A percentile compares a stretch with the other conserved stretches of the same genome.
Evolutionary conservation across 2,888 invertebrate species (phyloP).

Genomic region (Drosophila macrospina): DNA sequence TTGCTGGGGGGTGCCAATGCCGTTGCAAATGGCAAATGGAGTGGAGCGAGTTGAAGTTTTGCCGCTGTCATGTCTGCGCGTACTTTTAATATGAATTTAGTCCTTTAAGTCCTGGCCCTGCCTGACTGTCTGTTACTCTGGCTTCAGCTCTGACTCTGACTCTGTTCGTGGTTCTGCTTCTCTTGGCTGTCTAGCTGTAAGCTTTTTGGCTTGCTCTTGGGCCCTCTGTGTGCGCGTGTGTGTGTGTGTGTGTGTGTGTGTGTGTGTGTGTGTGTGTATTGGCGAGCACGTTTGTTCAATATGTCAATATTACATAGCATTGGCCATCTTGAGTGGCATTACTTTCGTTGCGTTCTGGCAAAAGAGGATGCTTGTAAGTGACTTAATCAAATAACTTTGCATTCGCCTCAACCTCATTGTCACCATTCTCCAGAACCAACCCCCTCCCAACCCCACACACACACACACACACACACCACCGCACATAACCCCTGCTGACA

Average conservation of each 20-base stretch:
- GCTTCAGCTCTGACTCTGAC: conserved; percentile 5
- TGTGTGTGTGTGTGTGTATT: conserved; percentile 45
- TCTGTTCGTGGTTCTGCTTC: conserved; percentile 8
- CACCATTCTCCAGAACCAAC: too few species aligned
- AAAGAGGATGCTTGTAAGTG: conserved; percentile 70
- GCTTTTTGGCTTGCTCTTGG: conserved; percentile 58
- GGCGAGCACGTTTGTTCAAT: conserved; percentile 76
- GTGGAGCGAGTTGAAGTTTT: conserved; percentile 34
- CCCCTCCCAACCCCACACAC: not conserved
- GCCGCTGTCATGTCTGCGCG: conserved; percentile 76
- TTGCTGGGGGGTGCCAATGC: not conserved
- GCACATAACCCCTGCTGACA: not conserved
- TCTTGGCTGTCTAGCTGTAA: conserved; percentile 15
- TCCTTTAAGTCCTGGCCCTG: conserved; percentile 72
- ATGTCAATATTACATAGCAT: conserved; percentile 80
- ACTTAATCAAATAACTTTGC: conserved; percentile 81
- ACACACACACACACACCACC: too few species aligned
- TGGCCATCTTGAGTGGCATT: conserved; percentile 71
- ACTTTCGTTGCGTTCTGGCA: conserved; percentile 44
- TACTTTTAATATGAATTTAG: conserved; percentile 80
- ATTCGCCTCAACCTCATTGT: conserved; percentile 40
- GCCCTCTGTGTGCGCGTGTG: not conserved
- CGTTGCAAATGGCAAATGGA: too few species aligned
- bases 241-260: conserved; percentile 21
- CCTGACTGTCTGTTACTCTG: conserved; percentile 35